Percentiles rank a stretch among this genome's conserved stretches.
phyloP scores from a whole-genome alignment of 2,888 invertebrate species.

The Melinaea menophilus region DNA sequence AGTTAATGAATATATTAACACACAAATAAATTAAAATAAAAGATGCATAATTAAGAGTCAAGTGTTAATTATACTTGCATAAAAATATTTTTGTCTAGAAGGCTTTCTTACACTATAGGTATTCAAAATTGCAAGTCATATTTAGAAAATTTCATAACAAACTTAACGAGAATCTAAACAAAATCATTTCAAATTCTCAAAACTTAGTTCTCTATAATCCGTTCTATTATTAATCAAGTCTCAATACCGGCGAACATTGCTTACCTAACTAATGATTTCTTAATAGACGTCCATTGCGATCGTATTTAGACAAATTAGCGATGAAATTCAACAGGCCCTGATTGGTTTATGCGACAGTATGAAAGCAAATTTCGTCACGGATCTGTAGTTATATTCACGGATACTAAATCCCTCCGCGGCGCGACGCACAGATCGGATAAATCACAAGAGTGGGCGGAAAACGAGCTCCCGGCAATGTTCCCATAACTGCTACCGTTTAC shows the following conservation, averaged over 20 bases:
- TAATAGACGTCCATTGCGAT: slow-evolving; percentile 16
- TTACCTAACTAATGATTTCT: slow-evolving; percentile 10
- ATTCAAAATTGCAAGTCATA: slow-evolving; percentile 14
- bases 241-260: background rate
- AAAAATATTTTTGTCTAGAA: slow-evolving; percentile 19
- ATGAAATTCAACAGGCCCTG: slow-evolving; percentile 45
- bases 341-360: slow-evolving; percentile 38
- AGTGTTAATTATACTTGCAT: slow-evolving; percentile 27
- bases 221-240: background rate
- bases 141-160: background rate
- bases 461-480: slow-evolving; percentile 52
- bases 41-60: slow-evolving; percentile 31
- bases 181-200: background rate
- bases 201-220: background rate
- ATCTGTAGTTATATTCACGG: slow-evolving; percentile 65
- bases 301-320: slow-evolving; percentile 41
- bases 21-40: slow-evolving; percentile 22
- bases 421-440: slow-evolving; percentile 55
- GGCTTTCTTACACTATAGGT: slow-evolving; percentile 9
- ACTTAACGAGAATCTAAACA: background rate
- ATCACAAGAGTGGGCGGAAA: slow-evolving; percentile 66
- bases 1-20: slow-evolving; percentile 3
- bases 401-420: slow-evolving; percentile 54
- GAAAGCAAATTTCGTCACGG: slow-evolving; percentile 53
- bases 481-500: slow-evolving; percentile 74